phyloP scores from a whole-genome alignment of 2,113 vertebrate genomes.

The Ramphastos sulfuratus region DNA sequence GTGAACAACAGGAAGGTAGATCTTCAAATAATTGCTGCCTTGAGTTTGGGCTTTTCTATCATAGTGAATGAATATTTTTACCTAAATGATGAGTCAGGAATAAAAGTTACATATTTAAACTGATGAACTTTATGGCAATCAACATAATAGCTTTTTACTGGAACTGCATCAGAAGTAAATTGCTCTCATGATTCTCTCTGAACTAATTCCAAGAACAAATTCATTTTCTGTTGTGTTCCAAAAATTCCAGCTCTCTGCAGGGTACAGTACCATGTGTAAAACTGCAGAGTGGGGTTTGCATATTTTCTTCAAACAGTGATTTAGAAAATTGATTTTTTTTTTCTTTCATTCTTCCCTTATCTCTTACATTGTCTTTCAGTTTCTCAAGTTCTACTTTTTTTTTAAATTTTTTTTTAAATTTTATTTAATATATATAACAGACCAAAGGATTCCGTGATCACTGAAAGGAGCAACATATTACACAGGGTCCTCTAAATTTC shows the following conservation, averaged over 20 bases:
- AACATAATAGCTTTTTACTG: constrained; percentile 37
- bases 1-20: not conserved
- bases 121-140: constrained; percentile 27
- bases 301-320: not conserved
- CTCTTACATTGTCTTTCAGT: not conserved
- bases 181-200: constrained; percentile 31
- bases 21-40: not conserved
- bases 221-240: constrained; percentile 16
- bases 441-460: not conserved
- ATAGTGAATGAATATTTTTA: not conserved
- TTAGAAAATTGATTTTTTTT: constrained; percentile 6
- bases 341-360: not conserved
- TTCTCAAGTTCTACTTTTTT: not conserved
- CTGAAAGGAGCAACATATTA: not conserved
- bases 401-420: not conserved
- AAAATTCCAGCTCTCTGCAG: not conserved
- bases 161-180: constrained; percentile 46
- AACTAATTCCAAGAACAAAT: constrained; percentile 51
- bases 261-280: not conserved
- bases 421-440: not conserved
- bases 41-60: not conserved
- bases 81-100: constrained; percentile 4
- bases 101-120: constrained; percentile 37
- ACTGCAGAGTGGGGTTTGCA: not conserved
- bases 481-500: not conserved